A percentile compares a stretch with the other conserved stretches of the same genome.
Conservation (phyloP, 2,797 vertebrate genomes). For the Sebastes umbrosus region DNA sequence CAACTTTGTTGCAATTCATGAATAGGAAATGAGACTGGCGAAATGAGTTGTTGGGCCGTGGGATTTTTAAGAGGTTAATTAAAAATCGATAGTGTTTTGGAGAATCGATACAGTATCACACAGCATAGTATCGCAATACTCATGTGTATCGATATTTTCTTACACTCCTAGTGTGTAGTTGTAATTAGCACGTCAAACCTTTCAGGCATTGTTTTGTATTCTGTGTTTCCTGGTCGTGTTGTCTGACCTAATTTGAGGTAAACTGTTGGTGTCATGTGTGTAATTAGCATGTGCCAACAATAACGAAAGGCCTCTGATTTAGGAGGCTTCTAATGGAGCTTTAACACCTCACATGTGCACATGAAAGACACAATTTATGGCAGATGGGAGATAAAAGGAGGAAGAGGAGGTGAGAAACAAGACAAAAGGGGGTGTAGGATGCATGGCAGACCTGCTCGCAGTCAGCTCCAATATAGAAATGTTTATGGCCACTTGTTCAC, state of each 20-base stretch:
- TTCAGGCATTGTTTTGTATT: background rate
- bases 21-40: too few relatives aligned
- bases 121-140: too few relatives aligned
- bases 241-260: background rate
- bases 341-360: conserved; percentile 46
- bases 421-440: conserved; percentile 14
- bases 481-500: conserved; percentile 35
- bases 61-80: too few relatives aligned
- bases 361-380: conserved; percentile 47
- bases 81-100: too few relatives aligned
- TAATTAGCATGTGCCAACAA: conserved; percentile 53
- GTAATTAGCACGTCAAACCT: background rate
- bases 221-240: background rate
- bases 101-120: too few relatives aligned
- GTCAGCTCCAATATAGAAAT: background rate
- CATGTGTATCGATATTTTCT: too few relatives aligned
- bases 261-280: background rate
- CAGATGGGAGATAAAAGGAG: conserved; percentile 24
- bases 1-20: too few relatives aligned
- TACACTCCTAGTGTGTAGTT: background rate
- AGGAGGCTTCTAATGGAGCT: conserved; percentile 2
- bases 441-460: conserved; percentile 16
- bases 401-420: conserved; percentile 46
- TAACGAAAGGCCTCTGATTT: conserved; percentile 21
- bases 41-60: too few relatives aligned